A percentile compares a stretch with the other conserved stretches of the same genome.
phyloP scores from a whole-genome alignment of 1,140 invertebrate species.

The Achroia grisella region DNA sequence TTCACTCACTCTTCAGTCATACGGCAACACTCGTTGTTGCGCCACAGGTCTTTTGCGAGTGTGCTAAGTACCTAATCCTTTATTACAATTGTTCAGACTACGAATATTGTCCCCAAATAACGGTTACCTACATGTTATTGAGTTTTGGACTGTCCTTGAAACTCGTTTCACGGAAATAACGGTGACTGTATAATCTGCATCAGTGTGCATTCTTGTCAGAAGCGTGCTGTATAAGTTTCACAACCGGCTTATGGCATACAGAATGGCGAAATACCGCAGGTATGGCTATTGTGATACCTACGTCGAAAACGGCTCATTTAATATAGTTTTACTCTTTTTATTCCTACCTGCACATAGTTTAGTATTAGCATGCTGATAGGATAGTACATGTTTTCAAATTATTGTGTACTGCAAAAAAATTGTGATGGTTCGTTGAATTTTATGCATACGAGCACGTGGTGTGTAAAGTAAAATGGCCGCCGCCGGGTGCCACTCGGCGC shows the following conservation, averaged over 20 bases:
- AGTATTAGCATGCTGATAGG: background rate
- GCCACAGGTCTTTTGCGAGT: constrained; percentile 30
- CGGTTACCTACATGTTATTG: too few relatives aligned
- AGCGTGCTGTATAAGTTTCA: constrained; percentile 24
- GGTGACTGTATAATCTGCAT: constrained; percentile 5
- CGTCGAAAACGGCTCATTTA: background rate
- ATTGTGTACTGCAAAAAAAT: background rate
- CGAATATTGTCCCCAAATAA: too few relatives aligned
- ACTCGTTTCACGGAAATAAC: too few relatives aligned
- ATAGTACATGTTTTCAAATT: background rate
- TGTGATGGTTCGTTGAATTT: constrained; percentile 19
- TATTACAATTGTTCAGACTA: constrained; percentile 6
- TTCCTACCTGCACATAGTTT: too few relatives aligned
- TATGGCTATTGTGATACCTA: constrained; percentile 24
- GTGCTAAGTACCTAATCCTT: constrained; percentile 15
- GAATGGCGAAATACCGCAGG: constrained; percentile 58
- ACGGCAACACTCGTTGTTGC: constrained; percentile 53
- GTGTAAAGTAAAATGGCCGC: constrained; percentile 63
- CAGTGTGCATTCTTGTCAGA: constrained; percentile 12
- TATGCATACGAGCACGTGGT: constrained; percentile 59
- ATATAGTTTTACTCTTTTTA: background rate
- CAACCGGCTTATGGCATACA: constrained; percentile 32
- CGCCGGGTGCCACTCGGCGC: constrained; percentile 22
- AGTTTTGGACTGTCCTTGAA: too few relatives aligned
- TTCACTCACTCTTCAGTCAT: constrained; percentile 45